These are phyloP conservation scores for Amaurobius ferox DNA, from an alignment of 2,888 invertebrate genomes.

Conservation along the genomic window DNA sequence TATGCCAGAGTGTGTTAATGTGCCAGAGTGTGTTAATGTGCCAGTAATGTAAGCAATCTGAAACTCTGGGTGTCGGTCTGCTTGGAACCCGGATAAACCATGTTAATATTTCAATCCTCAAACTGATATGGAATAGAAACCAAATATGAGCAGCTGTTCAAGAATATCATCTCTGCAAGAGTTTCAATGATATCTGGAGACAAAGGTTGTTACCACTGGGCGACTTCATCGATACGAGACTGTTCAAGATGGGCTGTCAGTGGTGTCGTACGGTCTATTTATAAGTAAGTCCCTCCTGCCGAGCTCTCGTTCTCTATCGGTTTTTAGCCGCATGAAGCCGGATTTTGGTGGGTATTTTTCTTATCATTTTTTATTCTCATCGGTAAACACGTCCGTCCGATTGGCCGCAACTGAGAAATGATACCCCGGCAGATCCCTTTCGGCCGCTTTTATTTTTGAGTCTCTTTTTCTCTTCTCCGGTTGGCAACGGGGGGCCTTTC, in stretches of 20 bases:
- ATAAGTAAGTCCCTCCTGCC: not conserved
- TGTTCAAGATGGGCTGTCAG: slow-evolving; percentile 5
- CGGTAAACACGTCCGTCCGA: slow-evolving; percentile 33
- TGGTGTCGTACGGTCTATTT: not conserved
- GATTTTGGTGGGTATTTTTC: not conserved
- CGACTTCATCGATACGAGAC: not conserved
- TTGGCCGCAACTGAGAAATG: slow-evolving; percentile 24
- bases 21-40: too few relatives aligned
- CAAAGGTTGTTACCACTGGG: too few relatives aligned
- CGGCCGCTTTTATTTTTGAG: not conserved
- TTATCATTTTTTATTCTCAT: slow-evolving; percentile 10
- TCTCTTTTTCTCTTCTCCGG: not conserved
- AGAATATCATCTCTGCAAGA: too few relatives aligned
- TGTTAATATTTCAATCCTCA: too few relatives aligned
- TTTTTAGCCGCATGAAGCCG: slow-evolving; percentile 14
- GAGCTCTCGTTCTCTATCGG: not conserved
- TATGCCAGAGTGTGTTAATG: too few relatives aligned
- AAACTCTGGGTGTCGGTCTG: too few relatives aligned
- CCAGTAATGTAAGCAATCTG: too few relatives aligned
- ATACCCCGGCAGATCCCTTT: slow-evolving; percentile 14
- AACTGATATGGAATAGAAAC: too few relatives aligned
- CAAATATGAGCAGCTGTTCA: too few relatives aligned
- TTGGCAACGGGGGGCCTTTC: slow-evolving; percentile 14
- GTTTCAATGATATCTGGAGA: too few relatives aligned
- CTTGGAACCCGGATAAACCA: too few relatives aligned